Conservation (phyloP, 2,888 invertebrate genomes). For the Acleris sparsana region DNA sequence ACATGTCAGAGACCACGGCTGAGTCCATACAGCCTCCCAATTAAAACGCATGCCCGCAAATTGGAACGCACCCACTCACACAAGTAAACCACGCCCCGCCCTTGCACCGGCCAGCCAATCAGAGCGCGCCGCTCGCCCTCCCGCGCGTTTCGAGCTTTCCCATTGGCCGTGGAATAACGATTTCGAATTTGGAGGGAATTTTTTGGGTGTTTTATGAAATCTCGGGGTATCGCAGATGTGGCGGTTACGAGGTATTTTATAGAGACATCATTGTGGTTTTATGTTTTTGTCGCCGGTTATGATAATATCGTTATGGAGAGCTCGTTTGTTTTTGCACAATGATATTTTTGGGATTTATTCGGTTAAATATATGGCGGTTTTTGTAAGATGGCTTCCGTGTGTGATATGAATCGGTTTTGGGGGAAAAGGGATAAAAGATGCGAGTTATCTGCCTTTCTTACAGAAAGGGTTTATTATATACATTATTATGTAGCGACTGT, state of each 20-base stretch:
- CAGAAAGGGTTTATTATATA: background rate
- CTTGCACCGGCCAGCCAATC: conserved; percentile 62
- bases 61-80: conserved; percentile 65
- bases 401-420: conserved; percentile 21
- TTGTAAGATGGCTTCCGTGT: conserved; percentile 30
- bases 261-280: conserved; percentile 65
- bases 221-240: conserved; percentile 54
- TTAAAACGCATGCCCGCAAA: conserved; percentile 60
- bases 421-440: conserved; percentile 6
- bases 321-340: conserved; percentile 74
- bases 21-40: conserved; percentile 57
- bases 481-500: too few species aligned
- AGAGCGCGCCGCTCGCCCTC: conserved; percentile 64
- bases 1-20: conserved; percentile 36
- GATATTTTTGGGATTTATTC: conserved; percentile 51
- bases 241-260: conserved; percentile 66
- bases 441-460: background rate
- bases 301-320: conserved; percentile 75
- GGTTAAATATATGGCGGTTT: conserved; percentile 41
- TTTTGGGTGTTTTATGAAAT: conserved; percentile 78
- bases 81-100: conserved; percentile 64
- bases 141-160: conserved; percentile 56
- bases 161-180: conserved; percentile 71
- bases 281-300: conserved; percentile 66
- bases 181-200: conserved; percentile 74